phyloP scores from a whole-genome alignment of 64 coral and sea anemone genomes.

The Dendrophyllia cribrosa region DNA sequence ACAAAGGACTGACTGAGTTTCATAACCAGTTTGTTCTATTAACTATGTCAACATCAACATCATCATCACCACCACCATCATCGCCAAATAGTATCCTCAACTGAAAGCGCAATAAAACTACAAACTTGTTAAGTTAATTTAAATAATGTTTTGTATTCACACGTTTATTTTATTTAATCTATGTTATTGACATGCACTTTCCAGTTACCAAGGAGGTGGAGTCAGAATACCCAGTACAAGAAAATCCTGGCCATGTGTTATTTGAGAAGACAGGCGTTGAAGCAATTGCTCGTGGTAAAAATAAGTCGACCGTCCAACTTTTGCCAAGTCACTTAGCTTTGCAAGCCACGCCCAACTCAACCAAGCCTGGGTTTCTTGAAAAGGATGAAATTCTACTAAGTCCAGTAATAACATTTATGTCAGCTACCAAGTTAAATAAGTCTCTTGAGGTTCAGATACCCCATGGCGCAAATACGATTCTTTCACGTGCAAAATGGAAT shows the following conservation, averaged over 20 bases:
- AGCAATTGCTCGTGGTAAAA: not conserved
- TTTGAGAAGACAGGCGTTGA: slow-evolving; percentile 18
- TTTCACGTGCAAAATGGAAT: slow-evolving; percentile 5
- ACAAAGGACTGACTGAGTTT: too few species aligned
- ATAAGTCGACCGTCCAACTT: not conserved
- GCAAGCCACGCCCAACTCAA: not conserved
- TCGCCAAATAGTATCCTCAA: too few species aligned
- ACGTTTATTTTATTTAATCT: too few species aligned
- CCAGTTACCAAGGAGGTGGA: not conserved
- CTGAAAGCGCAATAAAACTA: too few species aligned
- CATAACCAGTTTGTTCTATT: too few species aligned
- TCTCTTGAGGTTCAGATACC: not conserved
- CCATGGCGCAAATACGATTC: slow-evolving; percentile 25
- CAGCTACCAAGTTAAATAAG: not conserved
- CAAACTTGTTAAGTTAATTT: too few species aligned
- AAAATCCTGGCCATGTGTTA: slow-evolving; percentile 2
- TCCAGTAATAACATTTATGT: slow-evolving; percentile 18
- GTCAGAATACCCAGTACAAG: not conserved
- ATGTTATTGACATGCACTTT: not conserved
- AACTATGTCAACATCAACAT: too few species aligned
- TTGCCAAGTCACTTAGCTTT: not conserved
- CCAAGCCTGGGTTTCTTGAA: not conserved
- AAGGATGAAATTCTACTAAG: slow-evolving; percentile 6
- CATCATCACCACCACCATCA: too few species aligned
- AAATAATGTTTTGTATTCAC: too few species aligned